Base-by-base conservation (phyloP, 2,888 invertebrate genomes). In the Agonum fuliginosum region DNA sequence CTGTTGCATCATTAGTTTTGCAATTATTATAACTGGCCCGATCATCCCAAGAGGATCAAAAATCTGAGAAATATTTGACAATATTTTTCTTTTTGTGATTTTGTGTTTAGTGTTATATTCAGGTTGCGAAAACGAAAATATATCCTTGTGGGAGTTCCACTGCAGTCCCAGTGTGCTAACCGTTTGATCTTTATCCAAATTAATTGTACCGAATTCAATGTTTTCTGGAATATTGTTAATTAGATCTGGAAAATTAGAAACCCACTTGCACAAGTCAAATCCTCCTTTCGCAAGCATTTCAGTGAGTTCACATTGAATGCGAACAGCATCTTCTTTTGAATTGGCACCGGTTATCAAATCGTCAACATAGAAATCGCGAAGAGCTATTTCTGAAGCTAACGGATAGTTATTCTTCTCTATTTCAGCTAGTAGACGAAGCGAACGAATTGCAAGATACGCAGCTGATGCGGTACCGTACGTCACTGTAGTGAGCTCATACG, bases 11-110 rank as follows among this genome's bases (percentile, higher is more conserved):
- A 81, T 71, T 1, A 78, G 54, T 51, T 82, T 82, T n/a, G 79
- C 80, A 0, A 41, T 77, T 12, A 80, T 74, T 0, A 79, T 78
- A n/a, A 80, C 65, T 3, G 81, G 81, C 1, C 79, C 76, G 1
- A 82, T 22, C 3, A 80, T 41, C 5, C 81, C 80, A n/a, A 80
- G 62, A 0, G 80, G 81, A 43, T 82, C 80, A 34, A 81, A 81
- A 3, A 80, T 78, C 24, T 78, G 65, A 5, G 81, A 78, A 3
- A 81, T 80, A n/a, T 58, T 58, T 17, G 67, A 67, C 8, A 67
- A 41, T 5, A 67, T 67, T 67, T 17, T 67, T 37, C 67, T 1
- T n/a, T 67, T 67, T 3, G 37, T 67, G 10, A 34, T 20, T 37
- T 34, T 30, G 3, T 3, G 12, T 4, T 3, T 20, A 2, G 17